These are phyloP conservation scores for Phaedon cochleariae DNA, from an alignment of 2,888 invertebrate species.

Conservation along the genomic window DNA sequence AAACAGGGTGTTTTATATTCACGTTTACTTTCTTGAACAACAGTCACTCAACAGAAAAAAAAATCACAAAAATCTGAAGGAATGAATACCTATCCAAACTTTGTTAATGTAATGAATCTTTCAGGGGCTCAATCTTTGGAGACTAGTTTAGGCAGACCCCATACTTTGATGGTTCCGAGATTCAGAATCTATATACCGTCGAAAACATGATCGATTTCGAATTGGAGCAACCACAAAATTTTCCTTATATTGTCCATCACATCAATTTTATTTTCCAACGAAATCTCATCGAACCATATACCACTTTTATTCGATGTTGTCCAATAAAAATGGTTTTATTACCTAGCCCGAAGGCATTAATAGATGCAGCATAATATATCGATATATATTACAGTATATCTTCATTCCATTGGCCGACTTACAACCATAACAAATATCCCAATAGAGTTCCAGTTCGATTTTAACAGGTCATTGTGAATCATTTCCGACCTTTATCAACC, in stretches of 20 bases:
- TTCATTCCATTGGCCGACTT: constrained; percentile 37
- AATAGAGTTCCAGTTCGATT: constrained; percentile 38
- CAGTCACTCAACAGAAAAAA: too few species aligned
- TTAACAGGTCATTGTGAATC: constrained; percentile 37
- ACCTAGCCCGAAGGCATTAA: constrained; percentile 22
- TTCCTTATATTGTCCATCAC: constrained; percentile 5
- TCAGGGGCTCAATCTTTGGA: too few species aligned
- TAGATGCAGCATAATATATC: constrained; percentile 26
- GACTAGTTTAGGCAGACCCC: too few species aligned
- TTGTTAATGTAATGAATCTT: too few species aligned
- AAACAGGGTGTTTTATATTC: too few species aligned
- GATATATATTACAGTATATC: constrained; percentile 38
- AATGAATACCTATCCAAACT: too few species aligned
- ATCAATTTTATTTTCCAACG: constrained; percentile 12
- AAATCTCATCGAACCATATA: constrained; percentile 14
- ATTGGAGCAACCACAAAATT: background rate
- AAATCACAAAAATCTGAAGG: too few species aligned
- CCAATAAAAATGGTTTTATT: constrained; percentile 25
- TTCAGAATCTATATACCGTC: background rate
- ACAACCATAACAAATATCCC: constrained; percentile 35
- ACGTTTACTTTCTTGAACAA: too few species aligned
- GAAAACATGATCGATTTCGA: background rate
- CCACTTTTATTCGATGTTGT: constrained; percentile 22
- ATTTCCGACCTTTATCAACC: constrained; percentile 30
- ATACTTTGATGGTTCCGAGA: too few species aligned